Evolutionary conservation across 2,113 vertebrate species (phyloP).

Genomic region (Cyprinodon variegatus): DNA sequence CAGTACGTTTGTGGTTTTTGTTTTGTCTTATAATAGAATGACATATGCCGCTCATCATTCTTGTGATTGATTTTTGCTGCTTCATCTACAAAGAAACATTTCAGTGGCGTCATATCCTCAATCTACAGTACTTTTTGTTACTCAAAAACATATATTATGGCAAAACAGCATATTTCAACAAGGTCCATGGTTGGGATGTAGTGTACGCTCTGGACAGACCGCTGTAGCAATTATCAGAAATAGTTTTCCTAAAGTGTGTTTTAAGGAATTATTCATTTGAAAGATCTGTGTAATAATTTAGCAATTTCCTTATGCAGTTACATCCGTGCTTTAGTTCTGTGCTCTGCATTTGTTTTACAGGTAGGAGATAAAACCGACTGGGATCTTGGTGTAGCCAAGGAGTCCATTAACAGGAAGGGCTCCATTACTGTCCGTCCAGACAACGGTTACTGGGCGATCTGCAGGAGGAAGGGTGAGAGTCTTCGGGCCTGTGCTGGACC

Average conservation of each 20-base stretch:
- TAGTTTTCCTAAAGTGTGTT: neutral
- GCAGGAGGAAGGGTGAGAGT: conserved; percentile 35
- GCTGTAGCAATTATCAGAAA: no score
- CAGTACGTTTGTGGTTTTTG: no score
- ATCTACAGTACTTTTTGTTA: no score
- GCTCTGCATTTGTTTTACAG: conserved; percentile 17
- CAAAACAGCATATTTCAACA: no score
- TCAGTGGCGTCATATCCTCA: no score
- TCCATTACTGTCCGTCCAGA: conserved; percentile 49
- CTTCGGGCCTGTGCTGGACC: conserved; percentile 48
- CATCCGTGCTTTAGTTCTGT: neutral
- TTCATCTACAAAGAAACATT: no score
- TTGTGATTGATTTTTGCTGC: no score
- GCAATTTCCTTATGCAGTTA: neutral
- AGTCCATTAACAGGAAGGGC: conserved; percentile 70
- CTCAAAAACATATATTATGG: no score
- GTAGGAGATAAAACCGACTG: conserved; percentile 70
- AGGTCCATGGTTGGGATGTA: no score
- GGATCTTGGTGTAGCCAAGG: conserved; percentile 65
- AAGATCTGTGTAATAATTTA: neutral
- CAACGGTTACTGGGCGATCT: conserved; percentile 67
- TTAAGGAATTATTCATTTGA: neutral
- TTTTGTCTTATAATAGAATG: no score
- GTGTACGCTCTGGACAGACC: no score
- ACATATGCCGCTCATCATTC: no score